Base-by-base conservation (phyloP, 2,888 invertebrate genomes). In the Ophion ventricosus region DNA sequence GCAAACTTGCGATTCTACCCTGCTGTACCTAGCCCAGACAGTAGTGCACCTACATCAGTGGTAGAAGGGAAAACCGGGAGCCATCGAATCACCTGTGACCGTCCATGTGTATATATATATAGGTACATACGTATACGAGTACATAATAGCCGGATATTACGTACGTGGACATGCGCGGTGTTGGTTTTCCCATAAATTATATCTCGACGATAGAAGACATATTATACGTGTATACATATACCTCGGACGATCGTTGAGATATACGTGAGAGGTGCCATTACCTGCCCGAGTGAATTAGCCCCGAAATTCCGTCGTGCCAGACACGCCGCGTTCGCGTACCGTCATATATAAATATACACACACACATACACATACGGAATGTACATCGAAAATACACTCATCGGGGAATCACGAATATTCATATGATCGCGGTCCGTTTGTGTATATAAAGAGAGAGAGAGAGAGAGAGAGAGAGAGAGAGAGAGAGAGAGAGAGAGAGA, bases 1-100 rank as follows among this genome's bases (percentile, higher is more conserved):
- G 10, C 40, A 14, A 40, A 64, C 61, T 63, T 49, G 56, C n/a
- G 43, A 11, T 43, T 43, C 14, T 43, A 43, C 43, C 43, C 43
- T 43, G 14, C 14, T 14, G 67, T 56, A 72, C 67, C 73, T 76
- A 25, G n/a, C 59, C 25, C 23, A 59, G 23, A 17, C 63, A 49
- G 56, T 54, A 54, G 4, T 63, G 74, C 29, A 54, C 43, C 14
- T 8, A 43, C n/a, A 23, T 35, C 35, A 20, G 63, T 61, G 78
- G 84, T 43, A 75, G 69, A 81, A 78, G 78, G 83, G 64, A 81
- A 81, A 84, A 84, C 84, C 81, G 84, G 84, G 81, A 84, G 84
- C 81, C 81, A 70, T 59, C 66, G 78, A 64, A 78, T 84, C 81
- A 81, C 84, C 81, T 84, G 73, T 79, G 80, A 63, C 80, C 72